Evolutionary conservation across 1,140 invertebrate genomes (phyloP).

Genomic region (Drosophila fuyamai): DNA sequence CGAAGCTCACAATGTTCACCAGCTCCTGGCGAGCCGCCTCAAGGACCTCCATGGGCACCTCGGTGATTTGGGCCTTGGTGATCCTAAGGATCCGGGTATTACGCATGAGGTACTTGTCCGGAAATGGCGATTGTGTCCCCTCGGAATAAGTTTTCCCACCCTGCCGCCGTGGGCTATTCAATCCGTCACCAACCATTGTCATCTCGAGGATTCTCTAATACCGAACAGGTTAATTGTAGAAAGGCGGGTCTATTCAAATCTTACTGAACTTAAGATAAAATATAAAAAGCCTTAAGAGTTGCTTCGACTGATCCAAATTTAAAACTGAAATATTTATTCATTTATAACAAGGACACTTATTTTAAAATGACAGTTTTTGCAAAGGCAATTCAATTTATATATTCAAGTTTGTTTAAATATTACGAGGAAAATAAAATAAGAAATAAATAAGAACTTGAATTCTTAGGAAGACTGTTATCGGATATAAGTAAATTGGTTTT

Average conservation of each 20-base stretch:
- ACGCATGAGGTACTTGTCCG: constrained; percentile 63
- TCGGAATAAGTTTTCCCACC: constrained; percentile 16
- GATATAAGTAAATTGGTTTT: neutral
- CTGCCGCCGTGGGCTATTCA: constrained; percentile 61
- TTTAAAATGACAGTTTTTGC: neutral
- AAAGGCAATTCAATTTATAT: neutral
- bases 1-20: constrained; percentile 48
- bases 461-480: no score
- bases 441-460: no score
- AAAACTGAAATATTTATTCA: neutral
- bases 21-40: constrained; percentile 43
- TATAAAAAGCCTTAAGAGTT: neutral
- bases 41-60: constrained; percentile 39
- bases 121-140: constrained; percentile 8
- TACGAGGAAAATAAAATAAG: neutral
- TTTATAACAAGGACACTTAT: neutral
- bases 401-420: neutral
- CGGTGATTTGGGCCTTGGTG: constrained; percentile 4
- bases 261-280: constrained; percentile 1
- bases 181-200: constrained; percentile 57
- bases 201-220: neutral
- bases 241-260: neutral
- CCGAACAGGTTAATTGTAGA: no score
- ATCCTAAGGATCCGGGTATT: constrained; percentile 35
- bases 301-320: neutral